phyloP scores from a whole-genome alignment of 2,888 invertebrate species.

The Lottia scabra region DNA sequence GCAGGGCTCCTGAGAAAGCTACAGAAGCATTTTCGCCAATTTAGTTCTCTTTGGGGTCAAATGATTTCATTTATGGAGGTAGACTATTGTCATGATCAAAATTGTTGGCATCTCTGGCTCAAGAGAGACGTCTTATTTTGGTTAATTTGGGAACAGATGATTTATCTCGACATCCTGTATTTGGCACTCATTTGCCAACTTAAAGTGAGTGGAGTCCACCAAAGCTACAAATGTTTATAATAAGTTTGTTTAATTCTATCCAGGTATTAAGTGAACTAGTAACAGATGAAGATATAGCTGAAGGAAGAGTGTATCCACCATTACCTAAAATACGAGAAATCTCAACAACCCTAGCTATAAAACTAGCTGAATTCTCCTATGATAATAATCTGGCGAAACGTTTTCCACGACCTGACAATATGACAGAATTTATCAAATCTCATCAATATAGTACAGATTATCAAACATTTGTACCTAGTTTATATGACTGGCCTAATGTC shows the following conservation, averaged over 20 bases:
- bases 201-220: too few relatives aligned
- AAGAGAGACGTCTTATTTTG: too few relatives aligned
- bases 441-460: slow-evolving; percentile 66
- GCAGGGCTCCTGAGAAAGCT: too few relatives aligned
- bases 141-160: too few relatives aligned
- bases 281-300: slow-evolving; percentile 80
- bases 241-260: not conserved
- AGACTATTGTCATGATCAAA: too few relatives aligned
- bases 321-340: slow-evolving; percentile 84
- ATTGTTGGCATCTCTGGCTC: too few relatives aligned
- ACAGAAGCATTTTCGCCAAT: too few relatives aligned
- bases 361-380: slow-evolving; percentile 86
- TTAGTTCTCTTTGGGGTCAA: too few relatives aligned
- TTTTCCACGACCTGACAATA: slow-evolving; percentile 72
- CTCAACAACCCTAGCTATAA: slow-evolving; percentile 86
- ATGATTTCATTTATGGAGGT: too few relatives aligned
- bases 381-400: slow-evolving; percentile 70
- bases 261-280: slow-evolving; percentile 80
- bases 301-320: slow-evolving; percentile 92
- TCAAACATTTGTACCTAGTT: slow-evolving; percentile 67
- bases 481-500: slow-evolving; percentile 68
- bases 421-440: slow-evolving; percentile 68
- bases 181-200: too few relatives aligned
- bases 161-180: too few relatives aligned
- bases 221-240: too few relatives aligned